A percentile compares a stretch with the other conserved stretches of the same genome.
These are phyloP conservation scores for Chionodraco myersi DNA, from an alignment of 2,113 vertebrate genomes.

Conservation along the genomic window DNA sequence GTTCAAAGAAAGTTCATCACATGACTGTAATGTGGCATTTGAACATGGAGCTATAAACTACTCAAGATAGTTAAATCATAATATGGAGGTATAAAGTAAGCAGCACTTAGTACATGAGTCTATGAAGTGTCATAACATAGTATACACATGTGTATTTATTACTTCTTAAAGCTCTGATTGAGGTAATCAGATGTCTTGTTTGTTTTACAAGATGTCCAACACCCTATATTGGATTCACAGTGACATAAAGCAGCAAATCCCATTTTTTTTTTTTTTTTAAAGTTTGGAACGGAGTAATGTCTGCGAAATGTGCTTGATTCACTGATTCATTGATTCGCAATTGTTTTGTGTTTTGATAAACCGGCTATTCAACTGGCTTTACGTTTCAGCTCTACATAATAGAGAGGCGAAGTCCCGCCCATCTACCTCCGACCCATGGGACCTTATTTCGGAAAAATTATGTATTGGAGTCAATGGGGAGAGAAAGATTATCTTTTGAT, in stretches of 20 bases:
- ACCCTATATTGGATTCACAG: not conserved
- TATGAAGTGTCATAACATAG: not conserved
- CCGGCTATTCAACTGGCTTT: too few species aligned
- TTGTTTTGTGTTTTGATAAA: too few species aligned
- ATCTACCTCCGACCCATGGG: too few species aligned
- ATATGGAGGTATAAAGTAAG: not conserved
- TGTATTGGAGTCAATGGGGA: too few species aligned
- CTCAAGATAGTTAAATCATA: not conserved
- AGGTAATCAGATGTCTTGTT: not conserved
- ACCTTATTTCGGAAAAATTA: too few species aligned
- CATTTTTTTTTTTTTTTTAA: too few species aligned
- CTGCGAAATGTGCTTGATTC: not conserved
- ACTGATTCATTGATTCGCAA: too few species aligned
- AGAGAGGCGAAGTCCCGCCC: too few species aligned
- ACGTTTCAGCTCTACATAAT: too few species aligned
- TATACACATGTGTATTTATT: not conserved
- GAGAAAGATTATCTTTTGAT: too few species aligned
- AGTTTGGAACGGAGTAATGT: not conserved
- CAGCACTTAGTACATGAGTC: not conserved
- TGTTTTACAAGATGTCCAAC: not conserved
- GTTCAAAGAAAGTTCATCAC: not conserved
- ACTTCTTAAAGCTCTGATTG: not conserved
- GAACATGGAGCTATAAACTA: not conserved
- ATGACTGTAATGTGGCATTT: not conserved
- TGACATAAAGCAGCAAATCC: not conserved